phyloP scores from a whole-genome alignment of 2,888 invertebrate species.

The Epiblema foenella region DNA sequence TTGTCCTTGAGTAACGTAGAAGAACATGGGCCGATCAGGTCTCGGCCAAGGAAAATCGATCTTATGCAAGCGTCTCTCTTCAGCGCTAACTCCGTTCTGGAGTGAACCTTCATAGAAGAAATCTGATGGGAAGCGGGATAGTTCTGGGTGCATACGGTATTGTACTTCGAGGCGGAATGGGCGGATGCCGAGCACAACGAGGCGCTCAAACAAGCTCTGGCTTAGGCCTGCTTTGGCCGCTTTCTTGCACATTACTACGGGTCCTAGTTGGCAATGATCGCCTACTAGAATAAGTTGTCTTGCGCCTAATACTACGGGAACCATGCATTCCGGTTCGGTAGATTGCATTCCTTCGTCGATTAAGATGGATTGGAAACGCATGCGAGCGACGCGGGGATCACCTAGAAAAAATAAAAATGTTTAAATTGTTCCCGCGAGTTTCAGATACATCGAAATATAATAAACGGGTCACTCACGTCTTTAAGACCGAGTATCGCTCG shows the following conservation, averaged over 20 bases:
- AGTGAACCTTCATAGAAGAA: slow-evolving; percentile 99
- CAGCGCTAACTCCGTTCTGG: slow-evolving; percentile 99
- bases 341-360: slow-evolving; percentile 99
- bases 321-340: slow-evolving; percentile 99
- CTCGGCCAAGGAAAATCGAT: slow-evolving; percentile 99
- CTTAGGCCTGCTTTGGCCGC: slow-evolving; percentile 98
- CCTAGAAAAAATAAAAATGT: slow-evolving; percentile 84
- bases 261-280: slow-evolving; percentile 99
- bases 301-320: slow-evolving; percentile 98
- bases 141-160: slow-evolving; percentile 99
- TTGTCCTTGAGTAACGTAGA: slow-evolving; percentile 98
- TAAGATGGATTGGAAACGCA: slow-evolving; percentile 97
- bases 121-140: slow-evolving; percentile 99
- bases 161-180: slow-evolving; percentile 99
- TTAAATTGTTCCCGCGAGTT: too few species aligned
- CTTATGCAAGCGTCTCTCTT: slow-evolving; percentile 94
- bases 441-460: too few species aligned
- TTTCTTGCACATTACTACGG: slow-evolving; percentile 99
- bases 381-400: slow-evolving; percentile 95
- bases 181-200: slow-evolving; percentile 98
- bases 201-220: slow-evolving; percentile 97
- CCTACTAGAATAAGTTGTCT: slow-evolving; percentile 98
- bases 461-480: too few species aligned
- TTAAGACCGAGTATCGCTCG: too few species aligned
- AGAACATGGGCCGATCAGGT: slow-evolving; percentile 98